Evolutionary conservation across 2,888 invertebrate species (phyloP).

Genomic region (Teleogryllus oceanicus): DNA sequence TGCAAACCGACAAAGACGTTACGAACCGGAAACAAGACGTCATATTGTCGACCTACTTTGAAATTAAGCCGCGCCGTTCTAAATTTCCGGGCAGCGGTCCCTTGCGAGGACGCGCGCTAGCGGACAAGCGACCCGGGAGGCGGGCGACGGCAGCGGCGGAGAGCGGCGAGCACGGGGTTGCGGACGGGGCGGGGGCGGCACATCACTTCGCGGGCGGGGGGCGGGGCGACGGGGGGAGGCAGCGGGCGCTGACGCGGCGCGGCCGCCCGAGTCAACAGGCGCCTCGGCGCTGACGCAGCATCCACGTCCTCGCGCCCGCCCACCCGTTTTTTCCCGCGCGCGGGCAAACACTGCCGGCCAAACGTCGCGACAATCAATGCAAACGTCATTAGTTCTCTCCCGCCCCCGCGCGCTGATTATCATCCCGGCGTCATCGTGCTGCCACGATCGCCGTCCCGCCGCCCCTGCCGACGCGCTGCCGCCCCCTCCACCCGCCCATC

Average conservation of each 20-base stretch:
- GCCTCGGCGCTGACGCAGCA: background rate
- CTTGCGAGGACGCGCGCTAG: too few species aligned
- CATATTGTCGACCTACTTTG: background rate
- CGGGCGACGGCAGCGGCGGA: background rate
- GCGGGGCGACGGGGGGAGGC: background rate
- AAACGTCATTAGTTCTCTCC: background rate
- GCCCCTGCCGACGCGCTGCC: background rate
- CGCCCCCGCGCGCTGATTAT: background rate
- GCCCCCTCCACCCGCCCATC: background rate
- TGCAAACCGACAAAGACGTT: background rate
- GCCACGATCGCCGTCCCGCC: too few species aligned
- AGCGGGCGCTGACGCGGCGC: background rate
- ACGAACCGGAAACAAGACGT: background rate
- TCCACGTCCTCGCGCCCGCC: background rate
- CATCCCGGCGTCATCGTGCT: background rate
- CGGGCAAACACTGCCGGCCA: background rate
- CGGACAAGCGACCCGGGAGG: too few species aligned
- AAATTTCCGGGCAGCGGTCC: too few species aligned
- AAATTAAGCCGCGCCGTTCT: background rate
- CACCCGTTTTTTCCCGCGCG: background rate
- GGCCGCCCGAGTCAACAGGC: background rate
- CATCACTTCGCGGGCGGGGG: background rate
- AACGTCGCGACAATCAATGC: slow-evolving; percentile 3
- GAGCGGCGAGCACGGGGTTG: background rate
- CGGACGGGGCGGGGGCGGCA: background rate